Evolutionary conservation across 2,888 invertebrate species (phyloP), one percentile per base, ranked within the genome.

Genomic region (Aromia moschata): DNA sequence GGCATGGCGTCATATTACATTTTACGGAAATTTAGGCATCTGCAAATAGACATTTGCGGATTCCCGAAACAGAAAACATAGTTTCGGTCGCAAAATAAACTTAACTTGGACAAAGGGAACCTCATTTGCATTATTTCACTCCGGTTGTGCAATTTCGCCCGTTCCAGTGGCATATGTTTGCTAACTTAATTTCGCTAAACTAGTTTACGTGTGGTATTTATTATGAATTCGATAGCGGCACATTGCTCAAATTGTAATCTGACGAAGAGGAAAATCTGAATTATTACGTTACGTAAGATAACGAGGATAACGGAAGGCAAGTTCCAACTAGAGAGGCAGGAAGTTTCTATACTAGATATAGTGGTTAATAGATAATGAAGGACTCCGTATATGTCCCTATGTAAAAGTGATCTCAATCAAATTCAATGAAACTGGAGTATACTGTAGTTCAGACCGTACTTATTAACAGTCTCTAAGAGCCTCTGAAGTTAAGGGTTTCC

Each of bases 101-200:
- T 10, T 17, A 10, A 40, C 40, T 40, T 44, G 43, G 53, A 44
- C 53, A 44, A 36, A 44, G 53, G 43, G 44, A 44, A 18, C 44
- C 25, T 54, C 43, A 54, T 54, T 54, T 54, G 37, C 53, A 54
- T 54, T 54, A 43, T 54, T 33, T 54, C 44, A 44, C 44, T 53
- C 36, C 17, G 11, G 40, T 40, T 40, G 40, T 40, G 17, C 40
- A 40, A 17, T 40, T 40, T 44, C 31, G 41, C 33, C 30, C 25
- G 40, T 40, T 40, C 37, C 18, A 30, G 51, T 14, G 16, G 25
- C 53, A 43, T 14, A 20, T 54, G 37, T 30, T 44, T 9, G 33
- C 43, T 33, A 53, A 53, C 37, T 54, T 41, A 51, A 31, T 51
- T 51, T 33, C 3, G 10, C 33, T 33, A 33, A 33, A 33, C 33